Percentiles rank a stretch among this genome's conserved stretches.
Evolutionary conservation across 2,113 vertebrate species (phyloP).

Genomic region (Aptenodytes patagonicus): DNA sequence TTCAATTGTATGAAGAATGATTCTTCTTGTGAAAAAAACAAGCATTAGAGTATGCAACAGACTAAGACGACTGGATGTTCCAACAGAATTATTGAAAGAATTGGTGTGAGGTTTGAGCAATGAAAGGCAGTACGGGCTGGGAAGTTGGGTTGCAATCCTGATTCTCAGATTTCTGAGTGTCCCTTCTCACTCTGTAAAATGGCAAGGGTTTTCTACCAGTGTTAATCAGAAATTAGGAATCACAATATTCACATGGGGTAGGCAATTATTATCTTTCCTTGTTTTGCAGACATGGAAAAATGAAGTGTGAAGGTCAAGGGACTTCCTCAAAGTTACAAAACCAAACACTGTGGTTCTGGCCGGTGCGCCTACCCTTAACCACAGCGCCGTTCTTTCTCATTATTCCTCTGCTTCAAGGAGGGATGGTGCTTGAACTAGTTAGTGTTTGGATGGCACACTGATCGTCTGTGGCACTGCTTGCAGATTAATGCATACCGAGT

Average conservation of each 20-base stretch:
- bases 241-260: background rate
- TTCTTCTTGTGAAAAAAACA: background rate
- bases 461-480: background rate
- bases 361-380: background rate
- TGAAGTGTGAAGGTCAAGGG: conserved; percentile 1
- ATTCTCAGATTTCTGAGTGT: background rate
- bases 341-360: background rate
- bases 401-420: background rate
- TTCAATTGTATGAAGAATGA: background rate
- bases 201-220: background rate
- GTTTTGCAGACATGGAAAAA: background rate
- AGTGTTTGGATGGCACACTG: background rate
- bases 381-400: background rate
- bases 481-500: background rate
- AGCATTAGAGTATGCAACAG: background rate
- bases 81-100: background rate
- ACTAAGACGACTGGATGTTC: background rate
- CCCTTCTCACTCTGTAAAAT: background rate
- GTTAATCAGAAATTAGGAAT: conserved; percentile 17
- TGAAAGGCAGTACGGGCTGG: background rate
- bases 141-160: background rate
- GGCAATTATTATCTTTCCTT: conserved; percentile 9
- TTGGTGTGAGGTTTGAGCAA: background rate
- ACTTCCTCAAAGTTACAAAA: background rate
- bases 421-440: background rate